A percentile compares a stretch with the other conserved stretches of the same genome.
Evolutionary conservation across 2,113 vertebrate genomes (phyloP).

Genomic region (Baryphthengus martii): DNA sequence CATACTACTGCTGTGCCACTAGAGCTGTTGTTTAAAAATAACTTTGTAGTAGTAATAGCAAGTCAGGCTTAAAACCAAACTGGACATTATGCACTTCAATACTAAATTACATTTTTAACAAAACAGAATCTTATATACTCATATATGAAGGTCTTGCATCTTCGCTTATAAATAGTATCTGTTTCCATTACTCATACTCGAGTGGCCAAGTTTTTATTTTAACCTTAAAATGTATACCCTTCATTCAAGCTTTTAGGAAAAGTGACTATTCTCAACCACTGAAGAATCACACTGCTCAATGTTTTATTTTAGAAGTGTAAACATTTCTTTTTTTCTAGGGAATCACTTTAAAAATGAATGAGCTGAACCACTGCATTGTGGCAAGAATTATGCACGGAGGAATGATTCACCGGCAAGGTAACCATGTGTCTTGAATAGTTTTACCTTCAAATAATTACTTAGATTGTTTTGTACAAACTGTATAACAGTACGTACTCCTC

Average conservation of each 20-base stretch:
- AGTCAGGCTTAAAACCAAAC: not conserved
- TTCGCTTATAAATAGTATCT: not conserved
- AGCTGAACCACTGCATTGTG: conserved; percentile 96
- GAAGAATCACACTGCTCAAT: not conserved
- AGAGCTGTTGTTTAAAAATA: not conserved
- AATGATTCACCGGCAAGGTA: conserved; percentile 99
- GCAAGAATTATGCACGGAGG: conserved; percentile 98
- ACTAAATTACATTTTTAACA: not conserved
- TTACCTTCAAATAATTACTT: not conserved
- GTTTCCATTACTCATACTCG: not conserved
- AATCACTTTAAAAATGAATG: conserved; percentile 99
- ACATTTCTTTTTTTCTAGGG: conserved; percentile 78
- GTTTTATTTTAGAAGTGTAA: not conserved
- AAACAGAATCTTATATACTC: not conserved
- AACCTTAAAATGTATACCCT: not conserved
- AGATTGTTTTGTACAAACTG: not conserved
- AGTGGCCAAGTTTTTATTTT: not conserved
- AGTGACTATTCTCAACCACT: not conserved
- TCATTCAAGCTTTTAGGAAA: not conserved
- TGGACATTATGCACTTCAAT: not conserved
- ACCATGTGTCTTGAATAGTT: not conserved
- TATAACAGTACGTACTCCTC: not conserved
- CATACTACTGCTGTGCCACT: not conserved
- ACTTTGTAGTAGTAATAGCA: not conserved
- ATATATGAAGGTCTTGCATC: not conserved